These are phyloP conservation scores for Mola mola DNA, from an alignment of 2,113 vertebrate genomes.

Conservation along the genomic window DNA sequence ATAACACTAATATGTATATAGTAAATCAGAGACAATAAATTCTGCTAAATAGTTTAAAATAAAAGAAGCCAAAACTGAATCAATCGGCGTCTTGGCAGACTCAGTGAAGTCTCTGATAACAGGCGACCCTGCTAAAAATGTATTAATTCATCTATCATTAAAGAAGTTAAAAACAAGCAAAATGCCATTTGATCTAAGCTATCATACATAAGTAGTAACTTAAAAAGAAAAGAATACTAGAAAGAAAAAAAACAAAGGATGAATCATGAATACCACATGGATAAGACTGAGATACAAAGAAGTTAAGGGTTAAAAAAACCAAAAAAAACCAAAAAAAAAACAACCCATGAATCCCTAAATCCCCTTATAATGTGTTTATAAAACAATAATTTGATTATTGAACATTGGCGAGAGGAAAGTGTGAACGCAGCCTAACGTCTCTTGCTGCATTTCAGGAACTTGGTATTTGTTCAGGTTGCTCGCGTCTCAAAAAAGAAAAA, in stretches of 20 bases:
- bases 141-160: slow-evolving; percentile 50
- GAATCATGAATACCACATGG: slow-evolving; percentile 84
- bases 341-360: slow-evolving; percentile 59
- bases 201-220: slow-evolving; percentile 70
- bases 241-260: slow-evolving; percentile 77
- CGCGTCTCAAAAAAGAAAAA: slow-evolving; percentile 51
- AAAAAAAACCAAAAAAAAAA: slow-evolving; percentile 28
- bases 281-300: slow-evolving; percentile 87
- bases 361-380: slow-evolving; percentile 73
- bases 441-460: slow-evolving; percentile 50
- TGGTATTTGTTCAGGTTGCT: slow-evolving; percentile 63
- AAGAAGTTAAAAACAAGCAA: slow-evolving; percentile 55
- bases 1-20: slow-evolving; percentile 60
- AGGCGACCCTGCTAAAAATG: slow-evolving; percentile 55
- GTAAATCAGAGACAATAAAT: slow-evolving; percentile 46
- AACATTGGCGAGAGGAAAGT: slow-evolving; percentile 80
- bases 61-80: slow-evolving; percentile 32
- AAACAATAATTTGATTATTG: slow-evolving; percentile 81
- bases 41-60: slow-evolving; percentile 30
- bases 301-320: slow-evolving; percentile 52
- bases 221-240: slow-evolving; percentile 70
- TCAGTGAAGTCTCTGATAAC: slow-evolving; percentile 49
- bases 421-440: slow-evolving; percentile 44
- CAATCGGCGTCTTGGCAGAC: slow-evolving; percentile 22
- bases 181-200: slow-evolving; percentile 69